Evolutionary conservation across 2,888 invertebrate genomes (phyloP).

Genomic region (Antitype chi): DNA sequence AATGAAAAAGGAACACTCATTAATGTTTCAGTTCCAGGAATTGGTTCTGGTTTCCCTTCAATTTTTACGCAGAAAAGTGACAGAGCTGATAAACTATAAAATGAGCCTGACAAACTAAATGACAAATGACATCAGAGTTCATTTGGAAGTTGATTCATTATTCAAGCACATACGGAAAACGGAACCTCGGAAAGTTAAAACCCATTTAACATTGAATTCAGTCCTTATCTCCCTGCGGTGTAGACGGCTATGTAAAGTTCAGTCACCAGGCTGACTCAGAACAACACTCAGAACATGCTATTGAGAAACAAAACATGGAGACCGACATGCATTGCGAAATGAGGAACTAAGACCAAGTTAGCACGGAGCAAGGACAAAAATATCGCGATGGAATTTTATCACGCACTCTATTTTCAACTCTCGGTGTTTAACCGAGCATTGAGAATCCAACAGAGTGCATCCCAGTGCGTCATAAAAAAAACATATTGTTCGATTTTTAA

Average conservation of each 20-base stretch:
- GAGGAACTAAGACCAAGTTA: neutral
- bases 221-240: conserved; percentile 3
- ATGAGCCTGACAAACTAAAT: neutral
- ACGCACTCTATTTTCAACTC: too few relatives aligned
- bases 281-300: conserved; percentile 29
- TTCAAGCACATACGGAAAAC: neutral
- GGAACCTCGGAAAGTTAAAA: neutral
- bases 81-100: neutral
- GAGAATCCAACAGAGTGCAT: too few relatives aligned
- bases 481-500: too few relatives aligned
- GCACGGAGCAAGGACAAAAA: too few relatives aligned
- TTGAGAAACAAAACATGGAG: conserved; percentile 11
- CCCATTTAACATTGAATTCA: neutral
- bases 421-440: too few relatives aligned
- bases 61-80: neutral
- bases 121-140: neutral
- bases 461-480: too few relatives aligned
- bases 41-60: neutral
- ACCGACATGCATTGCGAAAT: neutral
- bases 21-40: neutral
- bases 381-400: too few relatives aligned
- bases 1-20: conserved; percentile 1
- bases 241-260: neutral
- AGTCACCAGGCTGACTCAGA: conserved; percentile 34
- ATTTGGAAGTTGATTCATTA: neutral